Evolutionary conservation across 2,888 invertebrate species (phyloP), one percentile per base, ranked within the genome.

Genomic region (Acrobasis consociella): DNA sequence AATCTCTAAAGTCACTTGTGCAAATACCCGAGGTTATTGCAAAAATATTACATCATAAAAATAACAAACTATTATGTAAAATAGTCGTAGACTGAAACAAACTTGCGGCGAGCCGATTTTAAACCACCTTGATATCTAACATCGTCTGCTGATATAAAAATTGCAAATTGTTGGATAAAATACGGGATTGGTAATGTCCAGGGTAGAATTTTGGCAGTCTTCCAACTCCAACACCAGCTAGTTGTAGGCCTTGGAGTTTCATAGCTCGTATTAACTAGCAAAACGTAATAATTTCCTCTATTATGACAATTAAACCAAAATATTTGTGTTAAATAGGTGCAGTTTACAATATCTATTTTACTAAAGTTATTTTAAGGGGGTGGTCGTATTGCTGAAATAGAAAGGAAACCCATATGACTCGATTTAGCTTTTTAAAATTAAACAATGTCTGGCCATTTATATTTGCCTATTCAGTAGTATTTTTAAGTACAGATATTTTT

Each of bases 141-240:
- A 55, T 62, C 49, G 63, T 56, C 49, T 39, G 58, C 74, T 73
- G 70, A 70, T 73, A 77, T 74, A 72, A 72, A 79, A 78, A 77
- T 75, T 72, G 73, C 67, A 63, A 71, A 75, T 69, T 70, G 73
- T 74, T 75, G 74, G 72, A 75, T 67, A 80, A 83, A 85, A 83
- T 83, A 83, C 74, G 79, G 75, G 72, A 79, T 78, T 81, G 77
- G 77, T 75, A 75, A 74, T 80, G 75, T 80, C 82, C 83, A 85
- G 77, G 67, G 71, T 38, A 66, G 80, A 78, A 74, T 75, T 69
- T 81, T 89, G 89, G 87, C 87, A 55, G 17, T 1, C 7, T 10
- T 78, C 86, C 88, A 86, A 76, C 59, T 72, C 74, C 31, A 31
- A 31, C 8, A 31, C 5, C 7, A 31, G 8, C 74, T 73, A 69